Evolutionary conservation across 2,113 vertebrate genomes (phyloP).

Genomic region (Bungarus multicinctus): DNA sequence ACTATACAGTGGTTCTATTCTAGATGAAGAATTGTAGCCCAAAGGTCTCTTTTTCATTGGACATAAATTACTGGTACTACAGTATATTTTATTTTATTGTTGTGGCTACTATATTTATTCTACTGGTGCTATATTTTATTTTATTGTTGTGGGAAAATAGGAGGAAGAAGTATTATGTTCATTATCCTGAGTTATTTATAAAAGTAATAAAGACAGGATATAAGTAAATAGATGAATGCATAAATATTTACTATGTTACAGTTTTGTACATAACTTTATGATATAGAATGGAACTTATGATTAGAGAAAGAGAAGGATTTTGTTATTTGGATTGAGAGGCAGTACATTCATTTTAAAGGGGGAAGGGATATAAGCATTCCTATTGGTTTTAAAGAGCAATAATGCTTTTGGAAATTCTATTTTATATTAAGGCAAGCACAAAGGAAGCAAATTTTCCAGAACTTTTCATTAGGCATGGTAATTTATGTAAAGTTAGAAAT

Average conservation of each 20-base stretch:
- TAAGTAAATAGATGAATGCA: not conserved
- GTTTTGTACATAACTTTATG: not conserved
- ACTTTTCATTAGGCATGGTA: not conserved
- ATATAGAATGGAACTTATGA: not conserved
- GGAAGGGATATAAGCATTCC: not conserved
- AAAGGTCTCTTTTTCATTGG: not conserved
- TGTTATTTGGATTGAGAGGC: not conserved
- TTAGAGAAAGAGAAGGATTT: not conserved
- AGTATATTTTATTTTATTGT: too few species aligned
- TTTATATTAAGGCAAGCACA: not conserved
- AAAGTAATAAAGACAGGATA: not conserved
- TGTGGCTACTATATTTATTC: too few species aligned
- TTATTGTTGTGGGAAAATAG: not conserved
- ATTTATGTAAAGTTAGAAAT: not conserved
- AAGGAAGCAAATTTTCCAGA: not conserved
- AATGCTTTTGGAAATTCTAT: not conserved
- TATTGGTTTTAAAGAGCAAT: not conserved
- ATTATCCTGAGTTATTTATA: not conserved
- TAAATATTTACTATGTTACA: not conserved
- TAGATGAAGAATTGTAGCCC: not conserved
- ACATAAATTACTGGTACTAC: too few species aligned
- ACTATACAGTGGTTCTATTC: not conserved
- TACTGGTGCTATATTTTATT: too few species aligned
- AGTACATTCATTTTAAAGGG: not conserved
- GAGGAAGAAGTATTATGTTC: not conserved